These are phyloP conservation scores for Lissocephala sabroskyi DNA, from an alignment of 2,888 invertebrate genomes.

Conservation along the genomic window DNA sequence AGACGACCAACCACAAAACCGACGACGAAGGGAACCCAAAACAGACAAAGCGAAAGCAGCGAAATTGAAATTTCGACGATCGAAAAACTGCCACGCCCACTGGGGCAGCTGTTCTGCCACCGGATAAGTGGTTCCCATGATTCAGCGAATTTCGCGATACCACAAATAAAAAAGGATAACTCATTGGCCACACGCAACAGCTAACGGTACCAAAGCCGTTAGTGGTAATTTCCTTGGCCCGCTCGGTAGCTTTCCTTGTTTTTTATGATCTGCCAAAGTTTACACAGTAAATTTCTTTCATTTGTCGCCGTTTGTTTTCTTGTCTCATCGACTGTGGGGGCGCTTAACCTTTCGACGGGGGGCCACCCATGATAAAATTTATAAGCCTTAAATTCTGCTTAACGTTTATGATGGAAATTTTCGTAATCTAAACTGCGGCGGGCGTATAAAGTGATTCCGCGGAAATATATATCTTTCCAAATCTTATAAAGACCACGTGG, in stretches of 20 bases:
- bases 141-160: conserved; percentile 15
- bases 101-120: too few species aligned
- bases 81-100: neutral
- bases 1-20: conserved; percentile 20
- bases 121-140: neutral
- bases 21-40: conserved; percentile 11
- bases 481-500: too few species aligned
- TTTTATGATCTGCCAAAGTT: conserved; percentile 6
- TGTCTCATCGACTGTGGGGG: too few species aligned
- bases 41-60: conserved; percentile 16
- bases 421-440: too few species aligned
- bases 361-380: too few species aligned
- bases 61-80: conserved; percentile 20
- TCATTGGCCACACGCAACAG: neutral
- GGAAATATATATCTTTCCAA: too few species aligned
- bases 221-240: too few species aligned
- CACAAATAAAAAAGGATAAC: conserved; percentile 35
- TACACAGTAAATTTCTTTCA: conserved; percentile 4
- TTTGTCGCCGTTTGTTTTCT: conserved; percentile 1
- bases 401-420: too few species aligned
- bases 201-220: too few species aligned
- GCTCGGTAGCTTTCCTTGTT: neutral
- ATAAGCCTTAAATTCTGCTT: too few species aligned
- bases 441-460: too few species aligned
- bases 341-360: too few species aligned